phyloP scores from a whole-genome alignment of 2,888 invertebrate species.

The Tetranychus piercei region DNA sequence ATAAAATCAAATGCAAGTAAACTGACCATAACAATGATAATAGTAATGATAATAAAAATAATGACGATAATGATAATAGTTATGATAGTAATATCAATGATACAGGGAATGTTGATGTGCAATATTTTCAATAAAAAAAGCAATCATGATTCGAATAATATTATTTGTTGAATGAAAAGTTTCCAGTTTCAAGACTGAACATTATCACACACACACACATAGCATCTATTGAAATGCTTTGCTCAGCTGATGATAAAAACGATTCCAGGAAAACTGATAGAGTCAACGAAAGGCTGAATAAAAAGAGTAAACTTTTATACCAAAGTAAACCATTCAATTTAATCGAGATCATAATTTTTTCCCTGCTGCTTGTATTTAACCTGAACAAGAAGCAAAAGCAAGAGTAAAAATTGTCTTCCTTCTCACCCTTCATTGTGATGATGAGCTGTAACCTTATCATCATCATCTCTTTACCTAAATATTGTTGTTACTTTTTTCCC shows the following conservation, averaged over 20 bases:
- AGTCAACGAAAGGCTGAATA: background rate
- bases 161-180: background rate
- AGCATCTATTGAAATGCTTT: background rate
- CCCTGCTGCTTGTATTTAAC: background rate
- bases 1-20: too few relatives aligned
- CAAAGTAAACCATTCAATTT: background rate
- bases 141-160: background rate
- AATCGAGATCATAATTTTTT: background rate
- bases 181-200: background rate
- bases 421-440: background rate
- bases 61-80: too few relatives aligned
- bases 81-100: too few relatives aligned
- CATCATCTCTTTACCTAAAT: background rate
- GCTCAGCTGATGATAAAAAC: background rate
- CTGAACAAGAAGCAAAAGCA: background rate
- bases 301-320: background rate
- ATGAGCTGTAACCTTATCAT: background rate
- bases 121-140: background rate
- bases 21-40: too few relatives aligned
- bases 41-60: too few relatives aligned
- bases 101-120: too few relatives aligned
- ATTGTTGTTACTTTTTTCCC: background rate
- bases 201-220: background rate
- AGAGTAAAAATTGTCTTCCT: background rate
- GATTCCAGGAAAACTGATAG: background rate